Evolutionary conservation across 2,113 vertebrate genomes (phyloP), one percentile per base, ranked within the genome.

Genomic region (Australoheros scitulus): DNA sequence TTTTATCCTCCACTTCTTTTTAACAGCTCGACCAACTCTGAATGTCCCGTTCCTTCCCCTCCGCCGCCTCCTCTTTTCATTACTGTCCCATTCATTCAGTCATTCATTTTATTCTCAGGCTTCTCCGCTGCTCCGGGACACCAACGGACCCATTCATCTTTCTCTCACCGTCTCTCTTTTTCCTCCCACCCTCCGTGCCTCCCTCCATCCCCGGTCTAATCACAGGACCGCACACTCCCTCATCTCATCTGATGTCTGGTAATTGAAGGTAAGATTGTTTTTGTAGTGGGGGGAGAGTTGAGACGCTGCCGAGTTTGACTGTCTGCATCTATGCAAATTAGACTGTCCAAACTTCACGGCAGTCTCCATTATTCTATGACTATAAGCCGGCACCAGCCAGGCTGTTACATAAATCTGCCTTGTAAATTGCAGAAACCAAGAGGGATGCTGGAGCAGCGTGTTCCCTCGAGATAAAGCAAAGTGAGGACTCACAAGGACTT

Each of bases 211-310:
- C 81, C 11, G 41, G 32, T 81, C 81, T 86, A 82, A 89, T 89
- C 87, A 78, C 77, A 82, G 63, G 80, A 81, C 79, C 87, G 78
- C 91, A 89, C 80, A 79, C 72, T 87, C 79, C 84, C 82, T 83
- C 77, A 24, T 83, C 83, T 92, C 88, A 87, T 92, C 83, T 79
- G 75, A 38, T 59, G 82, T 68, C 64, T 87, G 61, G 70, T 92
- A 91, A 92, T 89, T 89, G 86, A 87, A 90, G 87, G 86, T 90
- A 90, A 87, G 80, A 77, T 88, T 80, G 90, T 81, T 86, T 72
- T 78, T 75, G 81, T 24, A 55, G 43, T 13, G 60, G 76, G 75
- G 32, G 80, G 24, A 20, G 81, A 60, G 56, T 34, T 52, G 20
- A 77, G 11, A 26, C 60, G 3, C 22, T 76, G 58, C 20, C 15